phyloP scores from a whole-genome alignment of 2,888 invertebrate species.

The Tachystola acroxantha region DNA sequence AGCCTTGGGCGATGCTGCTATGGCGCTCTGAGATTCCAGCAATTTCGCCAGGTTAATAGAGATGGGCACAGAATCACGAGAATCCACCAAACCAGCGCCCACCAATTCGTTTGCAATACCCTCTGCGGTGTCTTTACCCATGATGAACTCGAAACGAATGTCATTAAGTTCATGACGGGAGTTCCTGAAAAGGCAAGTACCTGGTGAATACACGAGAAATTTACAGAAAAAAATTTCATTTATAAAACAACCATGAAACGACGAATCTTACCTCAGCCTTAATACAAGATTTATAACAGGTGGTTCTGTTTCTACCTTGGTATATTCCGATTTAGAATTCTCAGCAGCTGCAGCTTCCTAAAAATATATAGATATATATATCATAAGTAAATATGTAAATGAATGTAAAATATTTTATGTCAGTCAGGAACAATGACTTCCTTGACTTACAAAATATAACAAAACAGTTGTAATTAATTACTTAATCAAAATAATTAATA shows the following conservation, averaged over 20 bases:
- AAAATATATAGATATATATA: too few relatives aligned
- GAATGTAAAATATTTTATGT: too few relatives aligned
- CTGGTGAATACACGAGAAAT: too few relatives aligned
- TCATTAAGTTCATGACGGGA: conserved; percentile 95
- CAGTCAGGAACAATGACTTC: too few relatives aligned
- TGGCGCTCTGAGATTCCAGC: conserved; percentile 26
- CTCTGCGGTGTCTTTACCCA: conserved; percentile 92
- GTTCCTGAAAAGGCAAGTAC: conserved; percentile 78
- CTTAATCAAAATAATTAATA: too few relatives aligned
- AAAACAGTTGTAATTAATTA: too few relatives aligned
- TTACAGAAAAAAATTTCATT: neutral
- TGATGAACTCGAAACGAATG: conserved; percentile 97
- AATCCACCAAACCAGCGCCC: conserved; percentile 95
- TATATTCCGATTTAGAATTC: neutral
- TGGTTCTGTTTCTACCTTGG: conserved; percentile 17
- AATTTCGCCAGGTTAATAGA: conserved; percentile 43
- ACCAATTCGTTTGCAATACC: conserved; percentile 97
- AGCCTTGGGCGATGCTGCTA: conserved; percentile 20
- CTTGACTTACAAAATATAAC: too few relatives aligned
- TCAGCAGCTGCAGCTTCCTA: neutral
- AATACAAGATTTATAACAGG: conserved; percentile 87
- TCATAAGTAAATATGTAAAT: too few relatives aligned
- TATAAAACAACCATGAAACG: neutral
- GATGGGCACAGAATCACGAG: conserved; percentile 49
- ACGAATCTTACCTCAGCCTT: conserved; percentile 82